Percentiles rank a stretch among this genome's conserved stretches.
These are phyloP conservation scores for Orbicella faveolata DNA, from an alignment of 64 coral and sea anemone genomes.

Conservation along the genomic window DNA sequence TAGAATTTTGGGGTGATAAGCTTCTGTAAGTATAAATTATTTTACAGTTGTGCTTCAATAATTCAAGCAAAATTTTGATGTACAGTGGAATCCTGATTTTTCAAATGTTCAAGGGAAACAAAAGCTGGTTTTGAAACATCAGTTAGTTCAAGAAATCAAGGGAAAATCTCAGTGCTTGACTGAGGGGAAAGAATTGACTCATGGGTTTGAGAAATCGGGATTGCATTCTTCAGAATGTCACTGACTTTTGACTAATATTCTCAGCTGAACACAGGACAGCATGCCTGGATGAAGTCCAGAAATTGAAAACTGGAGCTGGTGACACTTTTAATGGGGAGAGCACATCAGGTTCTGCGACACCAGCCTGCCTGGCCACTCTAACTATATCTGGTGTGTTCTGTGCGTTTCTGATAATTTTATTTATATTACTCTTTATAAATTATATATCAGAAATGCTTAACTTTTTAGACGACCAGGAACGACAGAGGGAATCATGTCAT, in stretches of 20 bases:
- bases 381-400: conserved; percentile 68
- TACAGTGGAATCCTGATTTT: no score
- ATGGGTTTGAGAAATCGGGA: neutral
- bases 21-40: no score
- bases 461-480: neutral
- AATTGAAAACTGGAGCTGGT: conserved; percentile 55
- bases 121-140: no score
- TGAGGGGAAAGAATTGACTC: neutral
- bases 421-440: no score
- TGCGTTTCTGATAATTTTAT: neutral
- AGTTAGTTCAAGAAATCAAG: no score
- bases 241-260: neutral
- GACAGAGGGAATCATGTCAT: neutral
- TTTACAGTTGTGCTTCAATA: no score
- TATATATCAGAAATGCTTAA: no score
- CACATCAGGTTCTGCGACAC: neutral
- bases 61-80: no score
- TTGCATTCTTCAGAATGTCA: neutral
- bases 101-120: no score
- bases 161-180: no score
- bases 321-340: conserved; percentile 17
- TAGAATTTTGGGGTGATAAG: no score
- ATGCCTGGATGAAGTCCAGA: conserved; percentile 93
- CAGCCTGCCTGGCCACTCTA: conserved; percentile 70
- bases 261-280: conserved; percentile 91